phyloP scores from a whole-genome alignment of 1,140 invertebrate genomes.

The Teleopsis dalmanni region DNA sequence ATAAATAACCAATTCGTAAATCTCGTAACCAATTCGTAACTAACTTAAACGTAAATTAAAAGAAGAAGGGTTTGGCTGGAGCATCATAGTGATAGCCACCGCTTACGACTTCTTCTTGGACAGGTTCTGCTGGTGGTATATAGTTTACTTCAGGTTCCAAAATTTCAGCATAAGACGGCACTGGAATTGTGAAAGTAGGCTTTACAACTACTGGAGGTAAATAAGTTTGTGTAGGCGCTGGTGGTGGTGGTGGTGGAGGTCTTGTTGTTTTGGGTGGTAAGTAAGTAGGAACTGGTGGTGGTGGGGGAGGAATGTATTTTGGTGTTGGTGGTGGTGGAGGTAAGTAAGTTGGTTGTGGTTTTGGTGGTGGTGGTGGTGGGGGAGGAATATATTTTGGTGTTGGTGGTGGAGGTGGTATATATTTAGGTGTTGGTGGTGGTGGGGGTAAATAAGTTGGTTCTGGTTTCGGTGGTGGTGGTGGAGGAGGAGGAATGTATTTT shows the following conservation, averaged over 20 bases:
- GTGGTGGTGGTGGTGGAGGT: slow-evolving; percentile 4
- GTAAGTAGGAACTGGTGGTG: slow-evolving; percentile 15
- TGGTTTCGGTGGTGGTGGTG: slow-evolving; percentile 20
- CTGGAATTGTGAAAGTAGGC: slow-evolving; percentile 28
- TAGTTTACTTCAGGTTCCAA: no score
- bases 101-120: slow-evolving; percentile 22
- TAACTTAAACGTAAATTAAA: no score
- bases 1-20: no score
- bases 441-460: slow-evolving; percentile 9
- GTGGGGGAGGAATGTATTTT: slow-evolving; percentile 17
- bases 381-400: slow-evolving; percentile 3
- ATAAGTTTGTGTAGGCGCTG: slow-evolving; percentile 5
- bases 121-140: no score
- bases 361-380: no score
- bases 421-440: slow-evolving; percentile 3
- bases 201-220: slow-evolving; percentile 2
- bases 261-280: slow-evolving; percentile 17
- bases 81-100: slow-evolving; percentile 35
- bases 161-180: slow-evolving; percentile 36
- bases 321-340: slow-evolving; percentile 14
- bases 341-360: neutral
- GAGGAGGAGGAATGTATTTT: slow-evolving; percentile 24
- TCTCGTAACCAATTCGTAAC: no score
- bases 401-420: slow-evolving; percentile 12
- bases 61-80: slow-evolving; percentile 27